These are phyloP conservation scores for Sycobia sp. DNA, from an alignment of 1,140 invertebrate species.

Conservation along the genomic window DNA sequence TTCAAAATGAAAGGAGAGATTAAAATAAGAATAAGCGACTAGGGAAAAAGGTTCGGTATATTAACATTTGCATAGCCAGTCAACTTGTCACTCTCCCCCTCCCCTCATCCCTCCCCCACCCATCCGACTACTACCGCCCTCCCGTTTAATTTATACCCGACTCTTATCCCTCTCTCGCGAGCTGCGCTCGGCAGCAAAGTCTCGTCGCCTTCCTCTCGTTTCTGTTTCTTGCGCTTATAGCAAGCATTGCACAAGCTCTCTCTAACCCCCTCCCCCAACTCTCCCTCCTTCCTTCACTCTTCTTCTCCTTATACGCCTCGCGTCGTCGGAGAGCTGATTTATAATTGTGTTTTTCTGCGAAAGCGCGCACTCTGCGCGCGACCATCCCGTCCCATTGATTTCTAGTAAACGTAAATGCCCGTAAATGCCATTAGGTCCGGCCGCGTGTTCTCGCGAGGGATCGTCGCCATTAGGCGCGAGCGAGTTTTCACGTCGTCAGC, in stretches of 20 bases:
- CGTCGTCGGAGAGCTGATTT: conserved; percentile 19
- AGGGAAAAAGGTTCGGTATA: conserved; percentile 10
- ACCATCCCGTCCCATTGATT: conserved; percentile 39
- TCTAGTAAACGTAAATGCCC: conserved; percentile 46
- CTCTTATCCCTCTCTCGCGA: conserved; percentile 16
- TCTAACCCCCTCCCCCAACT: too few relatives aligned
- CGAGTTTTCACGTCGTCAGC: not conserved
- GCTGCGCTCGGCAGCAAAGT: not conserved
- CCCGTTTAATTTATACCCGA: conserved; percentile 23
- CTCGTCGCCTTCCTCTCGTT: conserved; percentile 1
- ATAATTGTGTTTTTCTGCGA: conserved; percentile 29
- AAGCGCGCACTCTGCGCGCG: not conserved
- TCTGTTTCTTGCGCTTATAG: conserved; percentile 19
- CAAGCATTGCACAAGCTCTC: too few relatives aligned
- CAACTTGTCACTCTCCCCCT: conserved; percentile 24
- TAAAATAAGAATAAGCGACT: not conserved
- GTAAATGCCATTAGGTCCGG: conserved; percentile 40
- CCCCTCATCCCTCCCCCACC: conserved; percentile 16
- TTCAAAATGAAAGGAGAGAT: not conserved
- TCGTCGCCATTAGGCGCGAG: conserved; percentile 41
- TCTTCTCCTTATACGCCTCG: conserved; percentile 10
- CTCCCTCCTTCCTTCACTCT: not conserved
- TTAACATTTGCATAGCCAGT: conserved; percentile 31
- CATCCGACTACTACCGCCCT: conserved; percentile 19
- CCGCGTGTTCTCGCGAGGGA: conserved; percentile 18